Evolutionary conservation across 2,113 vertebrate species (phyloP).

Genomic region (Anguilla rostrata): DNA sequence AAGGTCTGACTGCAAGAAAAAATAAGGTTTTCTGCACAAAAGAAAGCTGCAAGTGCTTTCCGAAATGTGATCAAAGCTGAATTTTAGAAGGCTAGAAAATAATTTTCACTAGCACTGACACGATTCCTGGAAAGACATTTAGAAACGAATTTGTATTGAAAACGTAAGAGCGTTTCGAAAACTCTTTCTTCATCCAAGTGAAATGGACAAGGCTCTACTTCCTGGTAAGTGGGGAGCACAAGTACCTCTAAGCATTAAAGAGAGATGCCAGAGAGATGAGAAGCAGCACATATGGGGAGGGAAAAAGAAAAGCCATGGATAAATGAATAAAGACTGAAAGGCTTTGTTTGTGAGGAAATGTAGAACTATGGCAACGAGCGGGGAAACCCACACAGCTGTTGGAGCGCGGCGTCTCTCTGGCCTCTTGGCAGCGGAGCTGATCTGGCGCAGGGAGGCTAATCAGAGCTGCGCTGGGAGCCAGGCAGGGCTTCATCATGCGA

Average conservation of each 20-base stretch:
- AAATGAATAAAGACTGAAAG: constrained; percentile 33
- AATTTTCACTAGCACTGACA: not conserved
- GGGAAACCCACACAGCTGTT: constrained; percentile 75
- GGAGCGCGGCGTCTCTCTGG: constrained; percentile 49
- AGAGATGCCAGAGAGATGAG: not conserved
- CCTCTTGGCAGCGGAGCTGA: constrained; percentile 47
- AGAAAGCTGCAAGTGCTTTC: not conserved
- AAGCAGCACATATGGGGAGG: constrained; percentile 26
- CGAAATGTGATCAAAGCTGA: not conserved
- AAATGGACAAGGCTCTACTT: not conserved
- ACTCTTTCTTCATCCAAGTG: not conserved
- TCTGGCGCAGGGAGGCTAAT: constrained; percentile 44
- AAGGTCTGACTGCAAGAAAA: not conserved
- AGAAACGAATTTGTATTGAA: not conserved
- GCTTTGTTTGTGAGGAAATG: constrained; percentile 59
- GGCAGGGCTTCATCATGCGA: constrained; percentile 67
- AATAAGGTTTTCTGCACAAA: not conserved
- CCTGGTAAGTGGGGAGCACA: not conserved
- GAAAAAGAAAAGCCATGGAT: constrained; percentile 10
- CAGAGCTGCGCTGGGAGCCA: constrained; percentile 51
- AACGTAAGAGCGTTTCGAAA: not conserved
- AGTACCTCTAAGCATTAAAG: not conserved
- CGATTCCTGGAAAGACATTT: not conserved
- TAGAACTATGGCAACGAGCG: constrained; percentile 60
- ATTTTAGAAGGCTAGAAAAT: not conserved